phyloP scores from a whole-genome alignment of 2,113 vertebrate genomes.

The Thryonomys swinderianus region DNA sequence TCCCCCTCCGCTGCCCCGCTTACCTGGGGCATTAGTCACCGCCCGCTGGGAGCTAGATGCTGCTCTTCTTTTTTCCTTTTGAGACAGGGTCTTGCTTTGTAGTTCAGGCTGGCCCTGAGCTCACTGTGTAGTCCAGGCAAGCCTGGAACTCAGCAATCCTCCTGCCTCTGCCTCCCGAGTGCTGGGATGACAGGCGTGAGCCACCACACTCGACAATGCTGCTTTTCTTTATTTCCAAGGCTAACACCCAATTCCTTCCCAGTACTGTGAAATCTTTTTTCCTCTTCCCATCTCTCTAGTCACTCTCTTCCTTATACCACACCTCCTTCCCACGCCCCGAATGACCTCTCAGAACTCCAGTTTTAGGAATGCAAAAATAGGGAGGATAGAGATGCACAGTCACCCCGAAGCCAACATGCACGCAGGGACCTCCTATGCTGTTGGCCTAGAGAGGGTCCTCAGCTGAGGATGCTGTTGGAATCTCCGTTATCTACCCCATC shows the following conservation, averaged over 20 bases:
- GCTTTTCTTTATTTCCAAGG: not conserved
- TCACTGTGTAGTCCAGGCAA: too few species aligned
- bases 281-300: not conserved
- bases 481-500: not conserved
- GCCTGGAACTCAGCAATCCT: too few species aligned
- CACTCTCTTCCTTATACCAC: not conserved
- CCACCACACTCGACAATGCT: too few species aligned
- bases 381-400: not conserved
- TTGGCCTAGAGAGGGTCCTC: not conserved
- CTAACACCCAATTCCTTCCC: not conserved
- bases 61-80: not conserved
- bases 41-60: not conserved
- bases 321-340: accelerated
- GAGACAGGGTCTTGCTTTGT: too few species aligned
- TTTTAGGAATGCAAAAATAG: not conserved
- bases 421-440: not conserved
- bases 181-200: too few species aligned
- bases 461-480: not conserved
- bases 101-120: too few species aligned
- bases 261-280: not conserved
- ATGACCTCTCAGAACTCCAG: not conserved
- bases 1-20: not conserved
- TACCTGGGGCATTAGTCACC: not conserved
- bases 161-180: too few species aligned
- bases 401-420: not conserved